Conservation (phyloP, 2,113 vertebrate genomes). For the Dromas ardeola region DNA sequence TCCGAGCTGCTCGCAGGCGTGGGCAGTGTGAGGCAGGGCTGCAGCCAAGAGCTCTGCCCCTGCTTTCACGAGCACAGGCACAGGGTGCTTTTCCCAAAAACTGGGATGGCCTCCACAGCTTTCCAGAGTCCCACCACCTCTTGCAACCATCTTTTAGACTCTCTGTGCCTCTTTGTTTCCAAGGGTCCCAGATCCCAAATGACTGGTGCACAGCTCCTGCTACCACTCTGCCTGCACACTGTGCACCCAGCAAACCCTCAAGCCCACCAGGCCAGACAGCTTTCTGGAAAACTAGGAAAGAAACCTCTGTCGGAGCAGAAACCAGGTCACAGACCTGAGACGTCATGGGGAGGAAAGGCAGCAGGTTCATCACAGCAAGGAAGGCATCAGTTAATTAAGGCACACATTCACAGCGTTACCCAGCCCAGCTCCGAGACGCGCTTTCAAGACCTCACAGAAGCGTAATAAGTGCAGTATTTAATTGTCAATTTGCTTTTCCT, state of each 20-base stretch:
- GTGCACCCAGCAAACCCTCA: background rate
- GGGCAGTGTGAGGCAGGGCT: background rate
- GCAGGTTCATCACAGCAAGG: background rate
- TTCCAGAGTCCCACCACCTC: background rate
- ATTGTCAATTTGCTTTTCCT: background rate
- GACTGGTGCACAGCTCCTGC: background rate
- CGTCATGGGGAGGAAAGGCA: background rate
- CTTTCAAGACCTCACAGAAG: background rate
- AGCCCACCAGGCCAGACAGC: background rate
- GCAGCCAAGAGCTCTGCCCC: background rate
- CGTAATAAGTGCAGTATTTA: background rate
- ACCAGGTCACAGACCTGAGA: background rate
- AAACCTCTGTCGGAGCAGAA: background rate
- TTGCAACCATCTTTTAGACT: background rate
- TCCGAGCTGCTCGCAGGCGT: accelerated
- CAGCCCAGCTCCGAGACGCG: background rate
- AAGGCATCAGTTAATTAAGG: background rate
- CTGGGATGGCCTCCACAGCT: background rate
- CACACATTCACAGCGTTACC: background rate
- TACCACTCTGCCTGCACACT: background rate
- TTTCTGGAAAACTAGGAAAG: background rate
- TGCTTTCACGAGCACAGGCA: background rate
- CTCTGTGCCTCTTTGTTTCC: background rate
- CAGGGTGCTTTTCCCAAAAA: background rate
- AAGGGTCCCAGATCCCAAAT: background rate